Evolutionary conservation across 2,888 invertebrate species (phyloP).

Genomic region (Spilarctia lutea): DNA sequence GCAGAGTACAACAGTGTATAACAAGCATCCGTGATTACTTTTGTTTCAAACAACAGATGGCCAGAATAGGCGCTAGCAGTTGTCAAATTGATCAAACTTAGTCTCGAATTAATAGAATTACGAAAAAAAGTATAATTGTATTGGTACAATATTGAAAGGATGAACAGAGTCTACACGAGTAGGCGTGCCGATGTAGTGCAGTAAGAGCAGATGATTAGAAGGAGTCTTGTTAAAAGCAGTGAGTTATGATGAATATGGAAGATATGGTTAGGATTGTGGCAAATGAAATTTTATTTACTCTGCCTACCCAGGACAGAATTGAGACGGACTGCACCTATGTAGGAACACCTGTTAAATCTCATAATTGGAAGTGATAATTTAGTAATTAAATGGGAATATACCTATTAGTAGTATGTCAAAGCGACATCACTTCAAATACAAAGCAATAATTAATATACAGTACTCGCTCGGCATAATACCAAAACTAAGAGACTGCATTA

Average conservation of each 20-base stretch:
- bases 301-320: too few species aligned
- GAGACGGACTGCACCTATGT: not conserved
- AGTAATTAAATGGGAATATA: not conserved
- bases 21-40: conserved; percentile 65
- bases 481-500: conserved; percentile 53
- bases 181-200: too few species aligned
- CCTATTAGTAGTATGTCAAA: not conserved
- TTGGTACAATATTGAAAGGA: not conserved
- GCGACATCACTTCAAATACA: conserved; percentile 18
- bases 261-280: not conserved
- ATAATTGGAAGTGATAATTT: not conserved
- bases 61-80: conserved; percentile 53
- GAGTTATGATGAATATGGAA: too few species aligned
- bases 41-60: conserved; percentile 70
- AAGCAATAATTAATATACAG: conserved; percentile 40
- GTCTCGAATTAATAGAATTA: conserved; percentile 30
- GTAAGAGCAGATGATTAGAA: too few species aligned
- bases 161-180: not conserved
- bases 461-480: conserved; percentile 28
- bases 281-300: too few species aligned
- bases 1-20: conserved; percentile 50
- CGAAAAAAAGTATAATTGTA: not conserved
- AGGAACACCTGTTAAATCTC: conserved; percentile 1
- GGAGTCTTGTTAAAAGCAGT: too few species aligned
- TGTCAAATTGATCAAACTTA: conserved; percentile 45